Evolutionary conservation across 2,113 vertebrate species (phyloP).

Genomic region (Tenebrosternarchus preto): DNA sequence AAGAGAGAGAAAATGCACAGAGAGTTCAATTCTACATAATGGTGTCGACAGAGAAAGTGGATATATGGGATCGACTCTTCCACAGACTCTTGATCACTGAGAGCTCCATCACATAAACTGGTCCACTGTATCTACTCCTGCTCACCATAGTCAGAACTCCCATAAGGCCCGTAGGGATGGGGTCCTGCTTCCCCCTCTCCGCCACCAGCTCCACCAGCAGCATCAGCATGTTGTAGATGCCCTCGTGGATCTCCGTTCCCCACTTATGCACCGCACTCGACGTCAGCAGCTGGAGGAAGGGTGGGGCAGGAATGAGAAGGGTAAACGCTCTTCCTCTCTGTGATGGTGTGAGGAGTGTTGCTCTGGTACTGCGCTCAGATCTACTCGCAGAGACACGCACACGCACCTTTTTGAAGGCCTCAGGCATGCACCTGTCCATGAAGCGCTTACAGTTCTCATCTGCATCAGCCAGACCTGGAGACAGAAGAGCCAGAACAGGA

Average conservation of each 20-base stretch:
- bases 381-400: conserved; percentile 13
- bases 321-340: too few relatives aligned
- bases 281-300: conserved; percentile 82
- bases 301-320: neutral
- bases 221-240: conserved; percentile 99
- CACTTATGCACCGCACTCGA: conserved; percentile 98
- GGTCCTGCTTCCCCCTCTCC: conserved; percentile 94
- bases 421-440: conserved; percentile 97
- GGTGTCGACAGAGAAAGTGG: too few relatives aligned
- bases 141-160: conserved; percentile 93
- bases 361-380: too few relatives aligned
- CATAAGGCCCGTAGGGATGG: conserved; percentile 88
- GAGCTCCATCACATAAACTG: too few relatives aligned
- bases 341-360: too few relatives aligned
- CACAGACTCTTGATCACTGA: too few relatives aligned
- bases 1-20: neutral
- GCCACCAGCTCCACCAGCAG: conserved; percentile 93
- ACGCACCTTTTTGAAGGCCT: conserved; percentile 96
- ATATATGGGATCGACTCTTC: too few relatives aligned
- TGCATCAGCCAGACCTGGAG: conserved; percentile 90
- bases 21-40: neutral
- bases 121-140: too few relatives aligned
- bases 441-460: conserved; percentile 98
- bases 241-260: conserved; percentile 98
- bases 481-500: neutral